These are phyloP conservation scores for Palythoa heliodiscus DNA, from an alignment of 92 coral and sea anemone species.

Conservation along the genomic window DNA sequence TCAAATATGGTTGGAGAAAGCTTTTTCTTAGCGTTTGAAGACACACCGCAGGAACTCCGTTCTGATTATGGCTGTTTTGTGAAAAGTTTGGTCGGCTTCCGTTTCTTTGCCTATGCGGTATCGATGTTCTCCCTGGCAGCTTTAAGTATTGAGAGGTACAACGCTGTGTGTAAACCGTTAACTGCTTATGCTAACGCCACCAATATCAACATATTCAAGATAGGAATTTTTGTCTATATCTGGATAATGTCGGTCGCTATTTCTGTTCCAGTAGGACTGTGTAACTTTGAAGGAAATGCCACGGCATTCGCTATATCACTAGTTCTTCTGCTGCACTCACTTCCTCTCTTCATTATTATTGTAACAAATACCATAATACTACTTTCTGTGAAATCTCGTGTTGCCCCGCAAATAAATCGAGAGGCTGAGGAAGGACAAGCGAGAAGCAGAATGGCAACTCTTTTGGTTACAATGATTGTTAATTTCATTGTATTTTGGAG, in stretches of 20 bases:
- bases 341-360: constrained; percentile 37
- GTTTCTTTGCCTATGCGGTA: constrained; percentile 46
- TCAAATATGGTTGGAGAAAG: constrained; percentile 56
- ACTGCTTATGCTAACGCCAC: constrained; percentile 22
- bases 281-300: constrained; percentile 28
- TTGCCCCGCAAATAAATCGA: constrained; percentile 40
- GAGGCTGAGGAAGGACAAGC: constrained; percentile 20
- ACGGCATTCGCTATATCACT: constrained; percentile 38
- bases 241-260: constrained; percentile 53
- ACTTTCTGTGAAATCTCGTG: constrained; percentile 45
- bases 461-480: constrained; percentile 24
- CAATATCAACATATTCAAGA: constrained; percentile 40
- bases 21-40: constrained; percentile 20
- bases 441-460: constrained; percentile 28
- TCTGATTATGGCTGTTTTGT: constrained; percentile 29
- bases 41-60: constrained; percentile 31
- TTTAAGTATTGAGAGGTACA: constrained; percentile 47
- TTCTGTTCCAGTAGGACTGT: constrained; percentile 48
- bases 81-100: constrained; percentile 41
- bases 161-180: constrained; percentile 16
- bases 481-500: constrained; percentile 53
- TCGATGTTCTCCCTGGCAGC: constrained; percentile 49
- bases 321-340: constrained; percentile 36
- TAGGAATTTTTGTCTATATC: constrained; percentile 24
- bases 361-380: constrained; percentile 40